These are phyloP conservation scores for Tinea pellionella DNA, from an alignment of 2,888 invertebrate genomes.

Conservation along the genomic window DNA sequence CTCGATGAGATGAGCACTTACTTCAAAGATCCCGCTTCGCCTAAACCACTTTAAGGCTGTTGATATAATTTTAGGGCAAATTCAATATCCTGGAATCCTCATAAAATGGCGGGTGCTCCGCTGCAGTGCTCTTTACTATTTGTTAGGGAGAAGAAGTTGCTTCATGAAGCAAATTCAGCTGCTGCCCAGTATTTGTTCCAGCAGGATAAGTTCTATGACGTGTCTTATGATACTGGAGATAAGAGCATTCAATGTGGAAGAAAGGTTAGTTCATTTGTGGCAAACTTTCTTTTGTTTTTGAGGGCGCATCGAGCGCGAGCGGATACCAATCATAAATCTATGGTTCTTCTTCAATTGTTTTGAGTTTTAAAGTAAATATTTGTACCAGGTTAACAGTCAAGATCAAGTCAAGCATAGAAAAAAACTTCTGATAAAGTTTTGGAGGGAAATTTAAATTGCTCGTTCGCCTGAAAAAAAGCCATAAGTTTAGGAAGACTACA, in stretches of 20 bases:
- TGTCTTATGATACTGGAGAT: slow-evolving; percentile 83
- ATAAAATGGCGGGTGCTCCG: slow-evolving; percentile 86
- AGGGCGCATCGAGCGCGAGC: too few relatives aligned
- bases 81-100: slow-evolving; percentile 88
- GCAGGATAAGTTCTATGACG: slow-evolving; percentile 86
- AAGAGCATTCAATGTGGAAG: slow-evolving; percentile 94
- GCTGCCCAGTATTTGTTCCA: slow-evolving; percentile 84
- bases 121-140: slow-evolving; percentile 82
- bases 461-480: too few relatives aligned
- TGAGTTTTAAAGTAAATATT: too few relatives aligned
- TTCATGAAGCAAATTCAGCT: slow-evolving; percentile 77
- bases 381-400: too few relatives aligned
- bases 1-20: too few relatives aligned
- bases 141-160: slow-evolving; percentile 66
- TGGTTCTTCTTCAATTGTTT: too few relatives aligned
- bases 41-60: background rate
- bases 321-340: too few relatives aligned
- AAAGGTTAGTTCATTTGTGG: slow-evolving; percentile 63
- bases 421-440: too few relatives aligned
- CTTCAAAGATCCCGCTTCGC: too few relatives aligned
- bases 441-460: too few relatives aligned
- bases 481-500: too few relatives aligned
- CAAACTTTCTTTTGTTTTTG: background rate
- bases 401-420: too few relatives aligned
- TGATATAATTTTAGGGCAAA: slow-evolving; percentile 68